Base-by-base conservation (phyloP, 2,888 invertebrate species). In the Chymomyza amoena region DNA sequence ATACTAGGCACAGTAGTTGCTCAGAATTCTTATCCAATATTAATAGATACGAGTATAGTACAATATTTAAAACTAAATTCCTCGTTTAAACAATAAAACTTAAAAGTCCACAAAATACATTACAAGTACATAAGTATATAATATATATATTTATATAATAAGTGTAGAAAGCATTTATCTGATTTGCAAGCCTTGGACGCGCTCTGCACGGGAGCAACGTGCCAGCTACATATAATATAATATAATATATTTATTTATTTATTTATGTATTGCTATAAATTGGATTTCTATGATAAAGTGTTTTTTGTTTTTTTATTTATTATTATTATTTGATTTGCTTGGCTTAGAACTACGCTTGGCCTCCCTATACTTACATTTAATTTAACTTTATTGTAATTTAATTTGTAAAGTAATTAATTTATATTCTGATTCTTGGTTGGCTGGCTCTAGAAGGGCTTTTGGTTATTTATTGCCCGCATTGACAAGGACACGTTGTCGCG, bases 401-500 rank as follows among this genome's bases (percentile, higher is more conserved):
- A 73, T 68, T 74, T 68, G 71, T 80, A 87, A 76, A 75, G 73
- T 87, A 87, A 87, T 87, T 83, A 83, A 83, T 87, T 87, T 83
- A 83, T 78, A 73, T 78, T 80, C 87, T 86, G 84, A 83, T 83
- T 85, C 72, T 82, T 77, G 79, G 72, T 84, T 81, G 73, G 79
- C 72, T 84, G 79, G 70, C 74, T 68, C 63, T 51, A 76, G 68
- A 68, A 64, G 78, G 69, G 80, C 69, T 50, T 66, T 20, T 25
- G 13, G 20, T 75, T 65, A 87, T 75, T 89, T 90, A 75, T 87
- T 90, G 76, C 86, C 88, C 72, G 80, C 89, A 66, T 86, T 90
- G 60, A 90, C 89, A 70, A 85, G 88, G 66, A 91, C 84, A 67
- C 92, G 85, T 73, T 92, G 90, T 82, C 92, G 83, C 87, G 91